Percentiles rank a stretch among this genome's conserved stretches.
Conservation (phyloP, 2,888 invertebrate genomes). For the Dryococelus australis region DNA sequence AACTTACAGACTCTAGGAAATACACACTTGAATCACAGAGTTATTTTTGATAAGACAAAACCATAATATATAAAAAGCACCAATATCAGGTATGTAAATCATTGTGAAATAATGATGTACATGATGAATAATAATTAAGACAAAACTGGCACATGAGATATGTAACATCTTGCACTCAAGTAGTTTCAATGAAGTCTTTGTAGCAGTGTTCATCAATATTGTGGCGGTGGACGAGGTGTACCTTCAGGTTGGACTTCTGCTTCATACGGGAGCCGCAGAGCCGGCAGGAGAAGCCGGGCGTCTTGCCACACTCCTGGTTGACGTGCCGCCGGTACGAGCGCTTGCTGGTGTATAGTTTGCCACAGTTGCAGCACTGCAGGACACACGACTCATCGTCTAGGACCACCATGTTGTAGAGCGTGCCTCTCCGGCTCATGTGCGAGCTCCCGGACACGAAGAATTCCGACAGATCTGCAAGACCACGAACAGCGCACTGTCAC, state of each 20-base stretch:
- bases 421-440: not conserved
- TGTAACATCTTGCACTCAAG: not conserved
- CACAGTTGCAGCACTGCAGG: constrained; percentile 52
- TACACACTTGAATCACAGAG: too few species aligned
- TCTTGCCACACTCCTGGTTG: constrained; percentile 65
- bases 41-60: too few species aligned
- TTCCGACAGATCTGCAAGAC: not conserved
- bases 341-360: constrained; percentile 52
- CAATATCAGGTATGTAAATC: too few species aligned
- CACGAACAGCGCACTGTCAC: not conserved
- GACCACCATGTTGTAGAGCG: constrained; percentile 20
- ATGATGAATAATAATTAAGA: too few species aligned
- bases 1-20: too few species aligned
- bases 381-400: not conserved
- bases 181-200: not conserved
- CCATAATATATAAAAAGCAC: too few species aligned
- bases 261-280: constrained; percentile 45
- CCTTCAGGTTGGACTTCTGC: constrained; percentile 35
- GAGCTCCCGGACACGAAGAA: not conserved
- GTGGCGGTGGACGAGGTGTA: constrained; percentile 33
- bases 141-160: too few species aligned
- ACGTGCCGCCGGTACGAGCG: constrained; percentile 58
- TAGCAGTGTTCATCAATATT: not conserved
- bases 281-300: constrained; percentile 55
- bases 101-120: too few species aligned